These are phyloP conservation scores for Oreochromis tanganicae DNA, from an alignment of 2,113 vertebrate genomes.

Conservation along the genomic window DNA sequence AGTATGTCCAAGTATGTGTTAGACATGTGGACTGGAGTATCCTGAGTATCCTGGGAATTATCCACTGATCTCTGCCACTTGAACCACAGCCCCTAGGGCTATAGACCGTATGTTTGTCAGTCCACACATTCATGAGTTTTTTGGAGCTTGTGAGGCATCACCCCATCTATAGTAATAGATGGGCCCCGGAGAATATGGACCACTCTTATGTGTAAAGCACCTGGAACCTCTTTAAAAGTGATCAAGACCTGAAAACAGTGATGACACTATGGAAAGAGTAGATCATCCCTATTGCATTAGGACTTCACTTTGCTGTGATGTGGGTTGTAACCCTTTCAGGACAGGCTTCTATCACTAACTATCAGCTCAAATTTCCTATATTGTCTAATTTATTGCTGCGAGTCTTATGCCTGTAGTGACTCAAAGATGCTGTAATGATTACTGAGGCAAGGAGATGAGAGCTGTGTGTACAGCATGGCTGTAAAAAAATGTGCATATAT, in stretches of 20 bases:
- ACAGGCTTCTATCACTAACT: not conserved
- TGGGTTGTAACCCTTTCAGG: not conserved
- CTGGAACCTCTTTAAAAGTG: not conserved
- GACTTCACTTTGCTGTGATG: not conserved
- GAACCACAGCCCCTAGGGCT: not conserved
- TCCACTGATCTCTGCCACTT: not conserved
- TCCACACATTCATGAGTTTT: conserved; percentile 39
- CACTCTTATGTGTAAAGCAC: not conserved
- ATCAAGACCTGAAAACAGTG: not conserved
- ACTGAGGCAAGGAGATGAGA: not conserved
- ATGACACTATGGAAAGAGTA: not conserved
- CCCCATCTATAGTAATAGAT: not conserved
- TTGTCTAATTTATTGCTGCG: not conserved
- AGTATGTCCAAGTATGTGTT: not conserved
- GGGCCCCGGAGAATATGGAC: not conserved
- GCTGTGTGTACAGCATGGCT: not conserved
- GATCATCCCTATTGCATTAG: not conserved
- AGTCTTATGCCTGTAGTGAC: not conserved
- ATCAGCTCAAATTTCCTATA: not conserved
- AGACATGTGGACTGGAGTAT: not conserved
- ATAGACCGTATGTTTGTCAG: not conserved
- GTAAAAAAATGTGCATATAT: not conserved
- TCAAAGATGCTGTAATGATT: not conserved
- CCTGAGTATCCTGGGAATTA: not conserved
- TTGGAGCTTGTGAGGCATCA: conserved; percentile 15